phyloP scores from a whole-genome alignment of 2,888 invertebrate genomes.

The Diachrysia chrysitis region DNA sequence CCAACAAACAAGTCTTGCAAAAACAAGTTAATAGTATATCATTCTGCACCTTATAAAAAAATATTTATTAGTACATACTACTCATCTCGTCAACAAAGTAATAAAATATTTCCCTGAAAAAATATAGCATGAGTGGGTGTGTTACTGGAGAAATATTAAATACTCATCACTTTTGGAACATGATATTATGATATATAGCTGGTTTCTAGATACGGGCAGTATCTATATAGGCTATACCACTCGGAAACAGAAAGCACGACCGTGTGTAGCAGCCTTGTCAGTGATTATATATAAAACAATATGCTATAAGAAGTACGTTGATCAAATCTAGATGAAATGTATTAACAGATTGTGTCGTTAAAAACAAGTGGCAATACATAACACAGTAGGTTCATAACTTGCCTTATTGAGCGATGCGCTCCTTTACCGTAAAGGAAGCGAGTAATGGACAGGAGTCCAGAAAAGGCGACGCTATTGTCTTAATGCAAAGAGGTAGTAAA shows the following conservation, averaged over 20 bases:
- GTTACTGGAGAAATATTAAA: not conserved
- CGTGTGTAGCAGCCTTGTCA: not conserved
- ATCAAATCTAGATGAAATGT: slow-evolving; percentile 33
- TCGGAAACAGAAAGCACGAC: too few species aligned
- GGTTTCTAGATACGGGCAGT: too few species aligned
- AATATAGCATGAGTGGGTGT: not conserved
- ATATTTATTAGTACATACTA: not conserved
- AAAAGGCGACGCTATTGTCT: slow-evolving; percentile 72
- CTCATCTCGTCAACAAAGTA: not conserved
- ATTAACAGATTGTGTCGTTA: slow-evolving; percentile 42
- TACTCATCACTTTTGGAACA: not conserved
- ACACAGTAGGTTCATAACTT: slow-evolving; percentile 60
- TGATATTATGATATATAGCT: not conserved
- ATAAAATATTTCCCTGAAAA: not conserved
- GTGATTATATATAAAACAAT: not conserved
- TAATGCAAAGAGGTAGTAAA: slow-evolving; percentile 62
- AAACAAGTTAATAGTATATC: not conserved
- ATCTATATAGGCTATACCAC: too few species aligned
- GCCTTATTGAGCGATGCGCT: slow-evolving; percentile 53
- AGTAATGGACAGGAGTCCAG: slow-evolving; percentile 61
- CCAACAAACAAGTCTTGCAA: not conserved
- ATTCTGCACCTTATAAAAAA: not conserved
- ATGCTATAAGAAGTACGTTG: slow-evolving; percentile 19
- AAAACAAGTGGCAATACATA: slow-evolving; percentile 68
- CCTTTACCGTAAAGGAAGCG: slow-evolving; percentile 73